These are phyloP conservation scores for Ephestia elutella DNA, from an alignment of 1,140 invertebrate species.

Conservation along the genomic window DNA sequence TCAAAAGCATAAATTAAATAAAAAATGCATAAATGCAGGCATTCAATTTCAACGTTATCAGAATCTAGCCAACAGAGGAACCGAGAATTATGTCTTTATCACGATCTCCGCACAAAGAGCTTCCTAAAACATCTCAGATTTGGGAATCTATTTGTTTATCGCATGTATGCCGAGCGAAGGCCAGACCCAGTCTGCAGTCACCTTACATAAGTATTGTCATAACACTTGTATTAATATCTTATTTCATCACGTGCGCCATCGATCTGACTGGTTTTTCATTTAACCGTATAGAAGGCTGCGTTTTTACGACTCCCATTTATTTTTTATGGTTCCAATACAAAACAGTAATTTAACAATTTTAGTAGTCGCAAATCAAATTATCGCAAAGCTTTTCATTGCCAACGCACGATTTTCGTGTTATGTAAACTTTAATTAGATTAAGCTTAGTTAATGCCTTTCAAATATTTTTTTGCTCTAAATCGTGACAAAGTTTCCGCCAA, in stretches of 20 bases:
- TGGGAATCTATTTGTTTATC: slow-evolving; percentile 26
- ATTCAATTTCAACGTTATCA: slow-evolving; percentile 23
- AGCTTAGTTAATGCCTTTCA: too few relatives aligned
- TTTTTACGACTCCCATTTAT: background rate
- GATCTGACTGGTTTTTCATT: slow-evolving; percentile 13
- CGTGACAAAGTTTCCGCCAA: too few relatives aligned
- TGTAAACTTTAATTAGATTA: too few relatives aligned
- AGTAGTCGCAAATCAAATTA: background rate
- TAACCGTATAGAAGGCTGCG: background rate
- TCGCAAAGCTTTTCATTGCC: background rate
- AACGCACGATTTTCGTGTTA: background rate
- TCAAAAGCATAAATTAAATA: slow-evolving; percentile 1
- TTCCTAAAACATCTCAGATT: slow-evolving; percentile 26
- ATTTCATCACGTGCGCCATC: slow-evolving; percentile 17
- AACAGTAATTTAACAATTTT: background rate
- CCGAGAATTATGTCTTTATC: slow-evolving; percentile 9
- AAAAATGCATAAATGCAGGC: slow-evolving; percentile 16
- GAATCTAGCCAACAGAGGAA: background rate
- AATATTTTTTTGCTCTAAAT: too few relatives aligned
- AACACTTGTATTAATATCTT: slow-evolving; percentile 19
- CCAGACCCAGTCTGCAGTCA: background rate
- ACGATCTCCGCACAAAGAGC: slow-evolving; percentile 28
- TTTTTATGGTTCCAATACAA: background rate
- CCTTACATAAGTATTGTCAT: slow-evolving; percentile 26
- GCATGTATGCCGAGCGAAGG: background rate